Conservation (phyloP, 2,113 vertebrate species). For the Pelodiscus sinensis region DNA sequence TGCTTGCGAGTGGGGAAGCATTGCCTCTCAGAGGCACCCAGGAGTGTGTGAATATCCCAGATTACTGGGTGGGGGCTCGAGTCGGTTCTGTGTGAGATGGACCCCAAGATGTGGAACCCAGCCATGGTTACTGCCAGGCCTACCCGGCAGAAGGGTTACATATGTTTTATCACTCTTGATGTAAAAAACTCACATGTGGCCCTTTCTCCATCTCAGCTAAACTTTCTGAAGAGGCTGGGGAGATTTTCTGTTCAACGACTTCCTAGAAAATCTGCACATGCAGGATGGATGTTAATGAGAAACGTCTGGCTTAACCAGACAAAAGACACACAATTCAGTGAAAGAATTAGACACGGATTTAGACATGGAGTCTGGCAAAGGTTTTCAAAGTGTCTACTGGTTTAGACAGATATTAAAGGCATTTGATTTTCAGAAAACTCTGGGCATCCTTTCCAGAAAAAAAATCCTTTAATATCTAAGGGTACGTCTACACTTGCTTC, state of each 20-base stretch:
- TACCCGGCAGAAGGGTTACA: too few species aligned
- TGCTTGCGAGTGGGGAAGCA: too few species aligned
- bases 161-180: too few species aligned
- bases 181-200: conserved; percentile 19
- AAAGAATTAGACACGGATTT: background rate
- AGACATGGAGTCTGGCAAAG: background rate
- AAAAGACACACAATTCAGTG: background rate
- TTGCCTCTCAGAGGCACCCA: too few species aligned
- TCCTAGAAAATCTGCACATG: conserved; percentile 6
- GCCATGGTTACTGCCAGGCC: too few species aligned
- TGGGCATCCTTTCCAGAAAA: background rate
- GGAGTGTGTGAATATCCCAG: too few species aligned
- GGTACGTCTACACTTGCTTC: too few species aligned
- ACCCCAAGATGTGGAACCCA: too few species aligned
- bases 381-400: background rate
- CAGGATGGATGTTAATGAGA: background rate
- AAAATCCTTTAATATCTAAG: background rate
- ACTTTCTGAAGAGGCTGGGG: background rate
- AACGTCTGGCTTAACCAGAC: background rate
- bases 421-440: background rate
- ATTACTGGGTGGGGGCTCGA: too few species aligned
- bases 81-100: too few species aligned
- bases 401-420: background rate
- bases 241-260: conserved; percentile 2
- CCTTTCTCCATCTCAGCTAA: background rate